Evolutionary conservation across 2,113 vertebrate species (phyloP), one percentile per base, ranked within the genome.

Genomic region (Pimephales promelas): DNA sequence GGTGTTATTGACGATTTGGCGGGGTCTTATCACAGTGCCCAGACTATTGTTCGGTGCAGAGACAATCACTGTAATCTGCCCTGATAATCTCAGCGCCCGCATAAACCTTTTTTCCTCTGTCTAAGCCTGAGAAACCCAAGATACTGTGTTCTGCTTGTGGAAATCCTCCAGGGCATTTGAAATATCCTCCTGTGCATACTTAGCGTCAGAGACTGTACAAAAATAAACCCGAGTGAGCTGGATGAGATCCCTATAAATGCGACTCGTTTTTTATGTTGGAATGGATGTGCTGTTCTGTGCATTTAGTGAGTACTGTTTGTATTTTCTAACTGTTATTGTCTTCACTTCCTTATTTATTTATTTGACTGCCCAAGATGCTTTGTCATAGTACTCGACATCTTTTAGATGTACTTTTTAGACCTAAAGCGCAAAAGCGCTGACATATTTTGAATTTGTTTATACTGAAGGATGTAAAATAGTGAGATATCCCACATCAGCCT

Each of bases 1-100:
- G 72, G 74, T 84, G 83, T 79, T 83, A 75, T 70, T 82, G 83
- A 71, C 52, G 85, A 82, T 73, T 82, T 83, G 70, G 79, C 83
- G 34, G 59, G 75, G 43, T 64, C 70, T 88, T 88, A 86, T 88
- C 87, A 84, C 71, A 11, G 59, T 49, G 62, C 68, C 80, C 79
- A 86, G 83, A 47, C 85, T 81, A 71, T 80, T 83, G 81, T 80
- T 85, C 72, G 83, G 81, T 80, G 83, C 79, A 80, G 61, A 85
- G 76, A 82, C 73, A 61, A 88, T 84, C 75, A 62, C 22, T 43
- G 61, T 36, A 59, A 76, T 76, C 73, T 71, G 72, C 73, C 70
- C 36, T 73, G 79, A 86, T 81, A 86, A 79, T 86, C 79, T 47
- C 13, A 34, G 18, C 6, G 34, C 56, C 47, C 61, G 74, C 70